Conservation (phyloP, 2,888 invertebrate genomes). For the Amorpha juglandis region DNA sequence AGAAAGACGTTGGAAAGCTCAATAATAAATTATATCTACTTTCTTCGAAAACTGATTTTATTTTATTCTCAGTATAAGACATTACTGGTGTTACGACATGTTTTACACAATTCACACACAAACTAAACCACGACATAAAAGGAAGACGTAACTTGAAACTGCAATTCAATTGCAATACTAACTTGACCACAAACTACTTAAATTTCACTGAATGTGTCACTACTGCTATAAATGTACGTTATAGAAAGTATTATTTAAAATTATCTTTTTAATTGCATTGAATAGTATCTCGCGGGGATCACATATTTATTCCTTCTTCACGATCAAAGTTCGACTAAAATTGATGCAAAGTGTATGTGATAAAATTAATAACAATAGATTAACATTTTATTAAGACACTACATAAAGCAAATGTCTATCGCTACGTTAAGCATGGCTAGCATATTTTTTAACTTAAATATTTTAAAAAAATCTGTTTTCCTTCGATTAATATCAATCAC, state of each 20-base stretch:
- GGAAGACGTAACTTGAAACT: constrained; percentile 23
- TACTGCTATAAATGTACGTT: neutral
- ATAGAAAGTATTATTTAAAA: neutral
- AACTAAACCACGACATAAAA: constrained; percentile 23
- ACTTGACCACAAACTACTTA: constrained; percentile 27
- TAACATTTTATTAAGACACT: neutral
- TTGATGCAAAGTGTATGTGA: neutral
- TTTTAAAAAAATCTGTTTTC: neutral
- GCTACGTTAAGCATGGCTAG: neutral
- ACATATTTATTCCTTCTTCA: too few species aligned
- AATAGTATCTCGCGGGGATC: too few species aligned
- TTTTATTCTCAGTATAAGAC: neutral
- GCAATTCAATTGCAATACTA: constrained; percentile 21
- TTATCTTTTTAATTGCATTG: too few species aligned
- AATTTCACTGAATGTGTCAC: constrained; percentile 12
- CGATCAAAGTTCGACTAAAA: neutral
- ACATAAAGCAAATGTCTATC: neutral
- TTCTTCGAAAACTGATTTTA: too few species aligned
- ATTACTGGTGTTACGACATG: constrained; percentile 8
- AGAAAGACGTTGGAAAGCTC: too few species aligned
- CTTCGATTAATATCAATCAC: neutral
- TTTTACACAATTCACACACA: neutral
- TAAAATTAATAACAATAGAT: neutral
- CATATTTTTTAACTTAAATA: neutral
- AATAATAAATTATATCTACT: too few species aligned